Percentiles rank a stretch among this genome's conserved stretches.
phyloP scores from a whole-genome alignment of 2,888 invertebrate species.

The Biston betularia region DNA sequence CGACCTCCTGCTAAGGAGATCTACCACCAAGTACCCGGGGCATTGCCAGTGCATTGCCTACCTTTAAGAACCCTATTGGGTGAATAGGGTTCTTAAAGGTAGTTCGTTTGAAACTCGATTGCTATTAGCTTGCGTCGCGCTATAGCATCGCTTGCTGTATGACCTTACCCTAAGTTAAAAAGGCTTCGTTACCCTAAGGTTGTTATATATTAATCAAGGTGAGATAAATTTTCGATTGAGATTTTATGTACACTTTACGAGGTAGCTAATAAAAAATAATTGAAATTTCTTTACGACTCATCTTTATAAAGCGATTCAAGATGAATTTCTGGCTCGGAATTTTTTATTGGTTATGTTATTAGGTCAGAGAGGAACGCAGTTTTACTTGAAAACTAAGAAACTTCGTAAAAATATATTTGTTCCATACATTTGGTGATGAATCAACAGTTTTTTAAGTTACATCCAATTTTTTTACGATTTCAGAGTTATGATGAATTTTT shows the following conservation, averaged over 20 bases:
- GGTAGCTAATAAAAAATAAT: conserved; percentile 15
- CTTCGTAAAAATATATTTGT: too few species aligned
- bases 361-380: background rate
- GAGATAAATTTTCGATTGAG: conserved; percentile 14
- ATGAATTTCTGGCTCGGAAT: conserved; percentile 4
- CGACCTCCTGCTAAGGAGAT: too few species aligned
- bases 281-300: conserved; percentile 20
- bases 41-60: too few species aligned
- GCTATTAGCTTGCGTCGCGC: too few species aligned
- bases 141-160: background rate
- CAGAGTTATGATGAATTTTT: too few species aligned
- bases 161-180: background rate
- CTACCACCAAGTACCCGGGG: too few species aligned
- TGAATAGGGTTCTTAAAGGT: too few species aligned
- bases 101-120: too few species aligned
- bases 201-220: conserved; percentile 15
- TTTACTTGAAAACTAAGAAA: background rate
- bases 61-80: too few species aligned
- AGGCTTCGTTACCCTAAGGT: background rate
- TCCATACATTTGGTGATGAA: too few species aligned
- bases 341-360: conserved; percentile 10
- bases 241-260: conserved; percentile 21
- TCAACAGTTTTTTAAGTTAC: too few species aligned
- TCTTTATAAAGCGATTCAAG: conserved; percentile 11
- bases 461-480: too few species aligned